Evolutionary conservation across 2,113 vertebrate genomes (phyloP).

Genomic region (Pristiophorus japonicus): DNA sequence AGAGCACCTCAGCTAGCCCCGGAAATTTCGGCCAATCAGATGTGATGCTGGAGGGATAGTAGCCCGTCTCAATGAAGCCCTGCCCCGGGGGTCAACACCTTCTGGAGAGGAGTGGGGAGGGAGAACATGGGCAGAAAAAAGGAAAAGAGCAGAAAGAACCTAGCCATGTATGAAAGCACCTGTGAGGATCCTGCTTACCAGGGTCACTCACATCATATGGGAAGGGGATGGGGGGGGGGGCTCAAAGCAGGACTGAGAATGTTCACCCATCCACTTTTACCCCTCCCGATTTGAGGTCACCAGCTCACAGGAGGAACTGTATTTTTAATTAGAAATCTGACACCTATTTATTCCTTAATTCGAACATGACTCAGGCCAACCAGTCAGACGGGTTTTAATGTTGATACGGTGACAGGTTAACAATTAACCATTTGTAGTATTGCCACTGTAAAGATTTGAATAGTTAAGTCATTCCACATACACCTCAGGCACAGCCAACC

Average conservation of each 20-base stretch:
- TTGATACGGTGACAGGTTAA: neutral
- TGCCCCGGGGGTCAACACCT: neutral
- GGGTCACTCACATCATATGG: neutral
- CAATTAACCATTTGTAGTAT: neutral
- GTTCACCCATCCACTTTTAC: neutral
- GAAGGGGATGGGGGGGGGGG: neutral
- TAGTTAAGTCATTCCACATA: neutral
- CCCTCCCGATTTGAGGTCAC: neutral
- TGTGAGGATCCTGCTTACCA: neutral
- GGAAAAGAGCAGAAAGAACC: neutral
- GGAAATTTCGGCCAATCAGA: no score
- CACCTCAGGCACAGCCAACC: neutral
- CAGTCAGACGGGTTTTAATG: neutral
- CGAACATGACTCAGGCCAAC: neutral
- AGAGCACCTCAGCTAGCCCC: no score
- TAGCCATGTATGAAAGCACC: neutral
- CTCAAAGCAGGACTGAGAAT: neutral
- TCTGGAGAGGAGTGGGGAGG: neutral
- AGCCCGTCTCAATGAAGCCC: neutral
- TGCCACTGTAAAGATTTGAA: neutral
- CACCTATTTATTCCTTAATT: neutral
- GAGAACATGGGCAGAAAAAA: neutral
- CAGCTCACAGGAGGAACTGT: neutral
- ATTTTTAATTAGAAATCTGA: neutral
- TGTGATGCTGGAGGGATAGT: no score